phyloP scores from a whole-genome alignment of 2,888 invertebrate species.

The Beris chalybata region DNA sequence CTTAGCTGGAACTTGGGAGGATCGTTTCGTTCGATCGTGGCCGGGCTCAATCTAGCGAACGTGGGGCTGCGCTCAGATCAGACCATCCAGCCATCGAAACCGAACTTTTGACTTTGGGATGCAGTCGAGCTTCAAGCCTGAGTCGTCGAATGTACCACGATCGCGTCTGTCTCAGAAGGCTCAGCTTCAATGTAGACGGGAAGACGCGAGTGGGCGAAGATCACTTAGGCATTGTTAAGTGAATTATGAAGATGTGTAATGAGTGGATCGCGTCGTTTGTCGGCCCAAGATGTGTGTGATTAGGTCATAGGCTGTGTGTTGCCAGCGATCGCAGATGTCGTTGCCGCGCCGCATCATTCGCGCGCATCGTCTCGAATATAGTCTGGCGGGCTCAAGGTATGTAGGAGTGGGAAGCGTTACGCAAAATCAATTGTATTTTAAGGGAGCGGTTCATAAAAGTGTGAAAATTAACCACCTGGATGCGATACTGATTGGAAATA shows the following conservation, averaged over 20 bases:
- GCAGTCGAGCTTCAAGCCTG: no score
- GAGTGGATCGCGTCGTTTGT: slow-evolving; percentile 38
- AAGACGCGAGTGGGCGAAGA: slow-evolving; percentile 38
- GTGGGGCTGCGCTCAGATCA: no score
- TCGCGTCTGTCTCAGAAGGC: no score
- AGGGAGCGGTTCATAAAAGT: slow-evolving; percentile 28
- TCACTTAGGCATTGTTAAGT: slow-evolving; percentile 40
- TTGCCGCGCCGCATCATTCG: not conserved
- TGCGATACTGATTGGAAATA: slow-evolving; percentile 5
- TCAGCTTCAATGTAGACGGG: slow-evolving; percentile 18
- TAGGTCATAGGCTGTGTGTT: slow-evolving; percentile 38
- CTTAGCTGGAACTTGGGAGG: not conserved
- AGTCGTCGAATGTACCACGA: no score
- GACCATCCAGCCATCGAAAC: no score
- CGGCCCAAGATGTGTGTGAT: slow-evolving; percentile 36
- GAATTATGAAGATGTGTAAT: slow-evolving; percentile 41
- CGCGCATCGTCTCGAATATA: not conserved
- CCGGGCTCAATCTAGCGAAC: no score
- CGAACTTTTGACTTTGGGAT: no score
- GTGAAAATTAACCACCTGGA: slow-evolving; percentile 28
- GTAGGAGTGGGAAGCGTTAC: slow-evolving; percentile 38
- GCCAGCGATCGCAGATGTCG: slow-evolving; percentile 30
- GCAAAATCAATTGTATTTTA: slow-evolving; percentile 33
- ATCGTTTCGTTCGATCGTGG: slow-evolving; percentile 6
- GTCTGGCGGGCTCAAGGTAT: not conserved